Conservation (phyloP, 2,888 invertebrate species). For the Craniophora ligustri region DNA sequence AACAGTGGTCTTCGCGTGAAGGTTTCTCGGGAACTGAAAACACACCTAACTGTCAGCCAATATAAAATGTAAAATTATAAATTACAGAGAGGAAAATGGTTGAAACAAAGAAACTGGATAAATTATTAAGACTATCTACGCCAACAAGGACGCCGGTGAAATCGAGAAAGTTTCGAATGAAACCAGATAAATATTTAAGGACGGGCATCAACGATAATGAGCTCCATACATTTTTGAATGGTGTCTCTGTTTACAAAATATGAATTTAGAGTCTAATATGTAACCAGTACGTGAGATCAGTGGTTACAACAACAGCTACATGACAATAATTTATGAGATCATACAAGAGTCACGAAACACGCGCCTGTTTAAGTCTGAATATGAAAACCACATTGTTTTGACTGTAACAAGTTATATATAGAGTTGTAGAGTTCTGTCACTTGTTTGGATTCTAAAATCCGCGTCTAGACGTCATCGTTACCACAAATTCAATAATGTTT, state of each 20-base stretch:
- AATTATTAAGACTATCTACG: background rate
- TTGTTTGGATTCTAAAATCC: conserved; percentile 52
- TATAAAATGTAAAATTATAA: background rate
- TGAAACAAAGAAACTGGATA: conserved; percentile 6
- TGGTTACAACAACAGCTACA: conserved; percentile 31
- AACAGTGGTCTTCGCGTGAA: no score
- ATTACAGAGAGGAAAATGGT: background rate
- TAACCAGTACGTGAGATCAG: conserved; percentile 19
- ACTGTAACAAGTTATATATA: conserved; percentile 16
- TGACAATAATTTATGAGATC: conserved; percentile 50
- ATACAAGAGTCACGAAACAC: conserved; percentile 47
- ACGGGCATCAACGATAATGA: conserved; percentile 30
- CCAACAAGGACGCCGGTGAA: conserved; percentile 46
- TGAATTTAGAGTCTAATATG: conserved; percentile 29
- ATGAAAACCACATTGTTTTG: conserved; percentile 50
- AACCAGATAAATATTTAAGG: conserved; percentile 42
- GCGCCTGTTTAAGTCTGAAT: conserved; percentile 40
- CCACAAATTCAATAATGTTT: conserved; percentile 46
- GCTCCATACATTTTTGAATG: conserved; percentile 15
- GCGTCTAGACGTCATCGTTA: conserved; percentile 41
- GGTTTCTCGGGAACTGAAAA: no score
- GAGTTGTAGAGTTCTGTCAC: conserved; percentile 12
- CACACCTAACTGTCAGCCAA: background rate
- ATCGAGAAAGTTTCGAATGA: conserved; percentile 46
- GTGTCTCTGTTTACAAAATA: conserved; percentile 29